A percentile compares a stretch with the other conserved stretches of the same genome.
These are phyloP conservation scores for Microcebus griseorufus DNA, from an alignment of 2,113 vertebrate genomes.

Conservation along the genomic window DNA sequence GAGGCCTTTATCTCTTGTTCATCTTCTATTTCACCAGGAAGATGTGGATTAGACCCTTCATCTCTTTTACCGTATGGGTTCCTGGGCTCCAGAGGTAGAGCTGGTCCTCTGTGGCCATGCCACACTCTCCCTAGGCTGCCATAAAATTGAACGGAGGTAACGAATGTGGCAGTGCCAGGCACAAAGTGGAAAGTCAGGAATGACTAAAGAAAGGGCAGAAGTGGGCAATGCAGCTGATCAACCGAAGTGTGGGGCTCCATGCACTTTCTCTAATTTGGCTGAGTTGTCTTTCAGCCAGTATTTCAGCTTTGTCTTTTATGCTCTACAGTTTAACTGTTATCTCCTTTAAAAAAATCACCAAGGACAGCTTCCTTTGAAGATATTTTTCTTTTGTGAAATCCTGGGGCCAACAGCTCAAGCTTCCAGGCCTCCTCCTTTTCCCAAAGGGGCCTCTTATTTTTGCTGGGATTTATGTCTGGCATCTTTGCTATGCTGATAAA, in stretches of 20 bases:
- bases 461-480: not conserved
- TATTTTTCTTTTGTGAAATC: conserved; percentile 15
- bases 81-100: not conserved
- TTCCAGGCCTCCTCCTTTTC: not conserved
- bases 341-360: conserved; percentile 23
- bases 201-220: not conserved
- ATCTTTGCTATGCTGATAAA: not conserved
- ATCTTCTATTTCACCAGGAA: not conserved
- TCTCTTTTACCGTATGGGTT: not conserved
- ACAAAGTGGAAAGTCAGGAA: not conserved
- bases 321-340: conserved; percentile 41
- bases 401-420: not conserved
- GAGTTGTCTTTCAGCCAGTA: conserved; percentile 25
- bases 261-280: conserved; percentile 49
- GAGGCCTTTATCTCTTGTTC: not conserved
- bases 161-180: not conserved
- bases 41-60: not conserved
- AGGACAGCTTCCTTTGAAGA: conserved; percentile 18
- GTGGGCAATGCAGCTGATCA: not conserved
- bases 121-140: not conserved
- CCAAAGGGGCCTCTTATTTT: not conserved
- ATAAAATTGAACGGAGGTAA: not conserved
- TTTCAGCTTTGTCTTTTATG: conserved; percentile 42
- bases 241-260: not conserved
- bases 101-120: not conserved